Evolutionary conservation across 2,113 vertebrate genomes (phyloP).

Genomic region (Acanthochromis polyacanthus): DNA sequence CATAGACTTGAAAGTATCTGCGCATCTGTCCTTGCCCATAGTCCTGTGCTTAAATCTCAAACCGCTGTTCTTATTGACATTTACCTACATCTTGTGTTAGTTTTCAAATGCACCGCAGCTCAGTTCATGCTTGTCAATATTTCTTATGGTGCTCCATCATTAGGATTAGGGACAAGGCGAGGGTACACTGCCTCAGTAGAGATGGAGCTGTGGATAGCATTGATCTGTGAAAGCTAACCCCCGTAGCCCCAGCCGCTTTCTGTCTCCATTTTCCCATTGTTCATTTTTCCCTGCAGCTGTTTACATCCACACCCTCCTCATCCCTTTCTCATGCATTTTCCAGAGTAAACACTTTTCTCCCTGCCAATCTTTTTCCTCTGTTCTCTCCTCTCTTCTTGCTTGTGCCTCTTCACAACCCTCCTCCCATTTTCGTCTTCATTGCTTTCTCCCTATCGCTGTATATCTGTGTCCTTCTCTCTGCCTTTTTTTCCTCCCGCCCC

Average conservation of each 20-base stretch:
- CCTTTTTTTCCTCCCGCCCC: slow-evolving; percentile 12
- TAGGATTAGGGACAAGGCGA: slow-evolving; percentile 51
- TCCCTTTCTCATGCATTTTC: slow-evolving; percentile 66
- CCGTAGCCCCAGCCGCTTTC: slow-evolving; percentile 29
- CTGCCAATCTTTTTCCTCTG: slow-evolving; percentile 63
- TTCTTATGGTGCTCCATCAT: slow-evolving; percentile 51
- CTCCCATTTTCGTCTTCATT: slow-evolving; percentile 44
- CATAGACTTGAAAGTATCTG: slow-evolving; percentile 10
- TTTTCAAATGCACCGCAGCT: slow-evolving; percentile 36
- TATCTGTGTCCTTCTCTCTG: slow-evolving; percentile 58
- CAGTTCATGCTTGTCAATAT: slow-evolving; percentile 61
- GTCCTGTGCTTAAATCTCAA: slow-evolving; percentile 1
- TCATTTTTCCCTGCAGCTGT: slow-evolving; percentile 75
- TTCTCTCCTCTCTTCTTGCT: slow-evolving; percentile 39
- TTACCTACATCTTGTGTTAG: slow-evolving; percentile 6
- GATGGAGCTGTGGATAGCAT: slow-evolving; percentile 67
- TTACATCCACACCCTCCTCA: slow-evolving; percentile 66
- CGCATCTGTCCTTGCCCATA: background rate
- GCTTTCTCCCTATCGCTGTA: slow-evolving; percentile 48
- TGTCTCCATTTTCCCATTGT: slow-evolving; percentile 72
- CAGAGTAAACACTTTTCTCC: slow-evolving; percentile 74
- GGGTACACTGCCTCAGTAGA: slow-evolving; percentile 37
- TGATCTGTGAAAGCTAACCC: slow-evolving; percentile 76
- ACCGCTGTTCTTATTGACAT: slow-evolving; percentile 38
- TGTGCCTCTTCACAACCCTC: slow-evolving; percentile 18